These are phyloP conservation scores for Aelia acuminata DNA, from an alignment of 2,888 invertebrate species.

Conservation along the genomic window DNA sequence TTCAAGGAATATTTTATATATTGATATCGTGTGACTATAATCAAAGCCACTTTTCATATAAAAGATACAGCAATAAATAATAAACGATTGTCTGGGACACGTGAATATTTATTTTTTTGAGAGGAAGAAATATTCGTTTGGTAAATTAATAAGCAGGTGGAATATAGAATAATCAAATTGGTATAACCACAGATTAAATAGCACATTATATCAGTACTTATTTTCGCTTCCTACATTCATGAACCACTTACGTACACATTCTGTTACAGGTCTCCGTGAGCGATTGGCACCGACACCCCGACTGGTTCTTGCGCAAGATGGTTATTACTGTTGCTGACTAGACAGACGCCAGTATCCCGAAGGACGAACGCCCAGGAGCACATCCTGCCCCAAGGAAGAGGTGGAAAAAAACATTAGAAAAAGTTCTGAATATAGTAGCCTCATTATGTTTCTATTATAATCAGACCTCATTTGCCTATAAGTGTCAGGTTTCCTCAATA, in stretches of 20 bases:
- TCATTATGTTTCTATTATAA: not conserved
- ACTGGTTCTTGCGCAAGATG: not conserved
- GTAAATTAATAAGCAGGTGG: no score
- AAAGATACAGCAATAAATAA: no score
- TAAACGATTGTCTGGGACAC: no score
- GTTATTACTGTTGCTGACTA: constrained; percentile 3
- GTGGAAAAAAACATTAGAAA: not conserved
- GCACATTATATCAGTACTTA: no score
- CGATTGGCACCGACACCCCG: not conserved
- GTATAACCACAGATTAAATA: no score
- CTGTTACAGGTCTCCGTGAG: not conserved
- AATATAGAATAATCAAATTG: no score
- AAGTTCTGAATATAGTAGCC: not conserved
- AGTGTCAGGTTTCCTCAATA: not conserved
- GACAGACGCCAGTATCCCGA: not conserved
- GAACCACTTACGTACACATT: no score
- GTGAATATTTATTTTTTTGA: no score
- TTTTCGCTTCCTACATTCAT: no score
- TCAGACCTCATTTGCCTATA: not conserved
- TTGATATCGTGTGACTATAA: not conserved
- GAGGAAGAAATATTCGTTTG: no score
- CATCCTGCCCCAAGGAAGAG: not conserved
- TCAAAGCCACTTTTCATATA: no score
- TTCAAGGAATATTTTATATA: not conserved
- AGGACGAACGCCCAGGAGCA: not conserved